These are phyloP conservation scores for Riparia riparia DNA, from an alignment of 2,113 vertebrate genomes.

Conservation along the genomic window DNA sequence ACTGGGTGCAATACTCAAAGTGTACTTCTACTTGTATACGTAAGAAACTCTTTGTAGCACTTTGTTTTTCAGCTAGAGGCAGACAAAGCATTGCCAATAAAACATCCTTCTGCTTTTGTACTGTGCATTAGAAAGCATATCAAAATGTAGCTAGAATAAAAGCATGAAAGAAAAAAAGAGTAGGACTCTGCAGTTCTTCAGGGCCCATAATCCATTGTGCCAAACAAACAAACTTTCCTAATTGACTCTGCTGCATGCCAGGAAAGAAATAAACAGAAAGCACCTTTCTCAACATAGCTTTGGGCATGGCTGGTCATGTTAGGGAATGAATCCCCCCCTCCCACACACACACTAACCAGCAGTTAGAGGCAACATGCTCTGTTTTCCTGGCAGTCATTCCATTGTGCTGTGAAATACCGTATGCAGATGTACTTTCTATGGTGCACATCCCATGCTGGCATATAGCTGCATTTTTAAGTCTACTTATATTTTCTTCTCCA, in stretches of 20 bases:
- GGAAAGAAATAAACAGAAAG: background rate
- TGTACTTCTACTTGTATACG: accelerated
- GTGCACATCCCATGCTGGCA: background rate
- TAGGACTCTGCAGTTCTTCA: background rate
- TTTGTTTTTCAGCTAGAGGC: background rate
- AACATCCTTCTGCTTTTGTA: background rate
- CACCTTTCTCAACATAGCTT: background rate
- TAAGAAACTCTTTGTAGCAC: background rate
- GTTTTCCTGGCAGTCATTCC: background rate
- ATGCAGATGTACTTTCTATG: background rate
- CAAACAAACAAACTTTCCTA: background rate
- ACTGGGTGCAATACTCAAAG: background rate
- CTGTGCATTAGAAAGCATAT: background rate
- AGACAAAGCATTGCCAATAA: background rate
- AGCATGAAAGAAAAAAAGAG: background rate
- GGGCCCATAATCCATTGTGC: background rate
- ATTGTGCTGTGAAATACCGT: background rate
- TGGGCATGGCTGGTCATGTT: background rate
- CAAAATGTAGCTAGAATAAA: background rate
- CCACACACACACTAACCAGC: background rate
- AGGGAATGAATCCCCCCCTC: background rate
- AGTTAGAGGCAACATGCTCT: background rate
- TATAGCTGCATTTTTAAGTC: background rate
- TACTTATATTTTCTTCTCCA: background rate
- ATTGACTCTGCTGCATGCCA: background rate